These are phyloP conservation scores for Macheiramphus alcinus DNA, from an alignment of 2,113 vertebrate species.

Conservation along the genomic window DNA sequence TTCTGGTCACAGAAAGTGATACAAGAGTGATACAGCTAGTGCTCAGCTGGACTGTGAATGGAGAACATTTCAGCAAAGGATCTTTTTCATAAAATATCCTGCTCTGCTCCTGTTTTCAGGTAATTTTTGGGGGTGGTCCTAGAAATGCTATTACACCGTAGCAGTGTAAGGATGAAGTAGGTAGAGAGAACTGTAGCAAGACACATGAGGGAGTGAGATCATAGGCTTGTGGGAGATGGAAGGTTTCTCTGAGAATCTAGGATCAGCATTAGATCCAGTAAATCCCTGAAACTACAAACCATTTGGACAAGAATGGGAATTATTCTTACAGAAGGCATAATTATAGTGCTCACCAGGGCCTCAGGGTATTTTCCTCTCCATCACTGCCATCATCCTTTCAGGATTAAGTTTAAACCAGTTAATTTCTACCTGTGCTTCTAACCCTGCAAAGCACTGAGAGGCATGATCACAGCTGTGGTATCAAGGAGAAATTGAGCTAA, in stretches of 20 bases:
- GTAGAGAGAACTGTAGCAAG: neutral
- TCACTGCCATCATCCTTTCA: conserved; percentile 11
- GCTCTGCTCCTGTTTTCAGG: neutral
- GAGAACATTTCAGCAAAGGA: neutral
- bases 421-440: neutral
- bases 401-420: conserved; percentile 23
- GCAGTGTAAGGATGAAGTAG: neutral
- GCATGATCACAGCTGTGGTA: neutral
- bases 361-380: neutral
- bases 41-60: neutral
- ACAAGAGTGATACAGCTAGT: neutral
- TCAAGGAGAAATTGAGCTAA: neutral
- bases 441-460: neutral
- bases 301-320: neutral
- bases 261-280: conserved; percentile 30
- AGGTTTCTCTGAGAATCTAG: neutral
- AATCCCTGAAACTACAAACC: conserved; percentile 24
- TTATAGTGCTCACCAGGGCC: neutral
- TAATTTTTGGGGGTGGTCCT: neutral
- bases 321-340: neutral
- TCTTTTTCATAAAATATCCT: neutral
- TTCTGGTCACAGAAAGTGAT: neutral
- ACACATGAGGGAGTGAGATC: neutral
- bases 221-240: neutral
- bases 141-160: neutral